Evolutionary conservation across 1,140 invertebrate species (phyloP), one percentile per base, ranked within the genome.

Genomic region (Diachasmimorpha longicaudata): DNA sequence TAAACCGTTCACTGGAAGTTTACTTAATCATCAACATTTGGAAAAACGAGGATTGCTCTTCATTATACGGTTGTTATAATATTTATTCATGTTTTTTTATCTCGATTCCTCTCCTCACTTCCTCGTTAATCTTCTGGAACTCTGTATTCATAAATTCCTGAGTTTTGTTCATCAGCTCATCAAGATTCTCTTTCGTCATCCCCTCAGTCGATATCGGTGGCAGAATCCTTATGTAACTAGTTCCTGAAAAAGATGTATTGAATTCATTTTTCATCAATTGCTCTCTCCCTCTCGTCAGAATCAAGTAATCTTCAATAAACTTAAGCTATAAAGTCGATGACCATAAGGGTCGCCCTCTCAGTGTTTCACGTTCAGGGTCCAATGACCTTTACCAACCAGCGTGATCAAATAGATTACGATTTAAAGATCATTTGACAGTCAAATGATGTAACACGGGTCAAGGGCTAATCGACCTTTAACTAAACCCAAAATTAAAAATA

Each of bases 161-260:
- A 25, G 92, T 90, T 76, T 92, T 89, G 0, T 94, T 91, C 36
- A 95, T 91, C n/a, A 95, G 80, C n/a, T 89, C 74, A 0, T 89
- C 86, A 72, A 95, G 89, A 81, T 94, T 89, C 0, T 93, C 92
- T 81, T 92, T 93, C 0, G 86, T 90, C 48, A 92, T 81, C 42
- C 91, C 92, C 66, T 91, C 86, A 0, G 94, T 95, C 58, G 91
- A 83, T 78, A 95, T 93, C 52, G 92, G 84, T 0, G 94, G 94
- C 78, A 96, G 84, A 84, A 95, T 94, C 39, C 91, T 92, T 36
- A 95, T 93, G 13, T 92, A 90, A 78, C 91, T 91, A 48, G 91
- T 90, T 70, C 94, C 94, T 92, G 86, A 76, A 89, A 89, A 69
- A 63, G 72, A 46, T 31, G 36, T n/a, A n/a, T 44, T n/a, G 2